These are phyloP conservation scores for Drosophila varians DNA, from an alignment of 1,140 invertebrate species.

Conservation along the genomic window DNA sequence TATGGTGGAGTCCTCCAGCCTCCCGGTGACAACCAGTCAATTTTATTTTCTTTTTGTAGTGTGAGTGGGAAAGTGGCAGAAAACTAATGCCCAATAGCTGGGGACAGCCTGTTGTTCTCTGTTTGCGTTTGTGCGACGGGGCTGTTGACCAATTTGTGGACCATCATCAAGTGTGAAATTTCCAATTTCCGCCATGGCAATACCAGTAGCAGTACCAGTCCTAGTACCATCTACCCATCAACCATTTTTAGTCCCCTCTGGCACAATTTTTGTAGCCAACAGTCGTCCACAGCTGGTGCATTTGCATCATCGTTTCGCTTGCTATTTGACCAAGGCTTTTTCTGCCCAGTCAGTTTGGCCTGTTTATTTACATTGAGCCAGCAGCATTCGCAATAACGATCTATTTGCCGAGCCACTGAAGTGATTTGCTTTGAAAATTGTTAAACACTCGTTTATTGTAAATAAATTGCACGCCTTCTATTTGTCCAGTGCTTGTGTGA, in stretches of 20 bases:
- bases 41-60: constrained; percentile 75
- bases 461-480: constrained; percentile 26
- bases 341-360: constrained; percentile 3
- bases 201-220: neutral
- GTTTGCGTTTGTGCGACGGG: constrained; percentile 39
- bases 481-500: constrained; percentile 12
- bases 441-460: constrained; percentile 33
- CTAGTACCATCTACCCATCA: neutral
- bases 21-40: constrained; percentile 35
- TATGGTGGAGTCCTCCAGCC: constrained; percentile 2
- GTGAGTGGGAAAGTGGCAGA: constrained; percentile 24
- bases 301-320: constrained; percentile 51
- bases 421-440: constrained; percentile 39
- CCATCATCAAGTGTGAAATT: constrained; percentile 81
- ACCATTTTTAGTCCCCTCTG: neutral
- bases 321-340: constrained; percentile 55
- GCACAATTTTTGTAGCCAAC: constrained; percentile 5
- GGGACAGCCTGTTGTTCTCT: constrained; percentile 44
- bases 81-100: constrained; percentile 57
- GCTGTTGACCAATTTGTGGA: constrained; percentile 76
- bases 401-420: constrained; percentile 53
- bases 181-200: constrained; percentile 70
- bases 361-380: constrained; percentile 35
- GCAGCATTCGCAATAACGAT: constrained; percentile 43
- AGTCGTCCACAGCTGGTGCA: constrained; percentile 32